Conservation (phyloP, 2,888 invertebrate genomes). For the Hydriomena furcata region DNA sequence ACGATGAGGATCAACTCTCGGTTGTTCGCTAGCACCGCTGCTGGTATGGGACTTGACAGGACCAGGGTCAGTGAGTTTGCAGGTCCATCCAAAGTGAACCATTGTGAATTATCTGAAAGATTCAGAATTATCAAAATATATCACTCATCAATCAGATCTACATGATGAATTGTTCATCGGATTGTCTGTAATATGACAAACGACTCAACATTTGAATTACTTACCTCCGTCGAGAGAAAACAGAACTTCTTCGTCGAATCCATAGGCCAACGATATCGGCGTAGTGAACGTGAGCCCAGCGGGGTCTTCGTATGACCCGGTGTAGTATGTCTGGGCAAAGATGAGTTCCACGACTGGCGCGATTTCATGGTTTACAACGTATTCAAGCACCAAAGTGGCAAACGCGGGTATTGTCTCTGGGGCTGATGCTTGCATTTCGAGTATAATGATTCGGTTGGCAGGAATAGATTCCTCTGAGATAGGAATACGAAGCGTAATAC, state of each 20-base stretch:
- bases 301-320: constrained; percentile 33
- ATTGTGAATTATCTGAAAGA: too few relatives aligned
- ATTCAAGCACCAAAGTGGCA: constrained; percentile 20
- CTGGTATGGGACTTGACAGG: too few relatives aligned
- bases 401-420: constrained; percentile 13
- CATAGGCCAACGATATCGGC: constrained; percentile 33
- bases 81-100: too few relatives aligned
- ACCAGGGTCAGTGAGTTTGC: too few relatives aligned
- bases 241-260: constrained; percentile 38
- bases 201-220: too few relatives aligned
- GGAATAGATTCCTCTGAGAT: constrained; percentile 34
- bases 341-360: constrained; percentile 34
- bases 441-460: constrained; percentile 14
- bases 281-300: constrained; percentile 27
- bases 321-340: constrained; percentile 37
- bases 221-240: constrained; percentile 45
- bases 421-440: constrained; percentile 25
- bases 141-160: too few relatives aligned
- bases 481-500: constrained; percentile 7
- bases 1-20: too few relatives aligned
- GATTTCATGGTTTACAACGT: neutral
- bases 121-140: too few relatives aligned
- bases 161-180: too few relatives aligned
- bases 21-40: too few relatives aligned
- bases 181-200: too few relatives aligned